These are phyloP conservation scores for Balanococcus diminutus DNA, from an alignment of 2,888 invertebrate genomes.

Conservation along the genomic window DNA sequence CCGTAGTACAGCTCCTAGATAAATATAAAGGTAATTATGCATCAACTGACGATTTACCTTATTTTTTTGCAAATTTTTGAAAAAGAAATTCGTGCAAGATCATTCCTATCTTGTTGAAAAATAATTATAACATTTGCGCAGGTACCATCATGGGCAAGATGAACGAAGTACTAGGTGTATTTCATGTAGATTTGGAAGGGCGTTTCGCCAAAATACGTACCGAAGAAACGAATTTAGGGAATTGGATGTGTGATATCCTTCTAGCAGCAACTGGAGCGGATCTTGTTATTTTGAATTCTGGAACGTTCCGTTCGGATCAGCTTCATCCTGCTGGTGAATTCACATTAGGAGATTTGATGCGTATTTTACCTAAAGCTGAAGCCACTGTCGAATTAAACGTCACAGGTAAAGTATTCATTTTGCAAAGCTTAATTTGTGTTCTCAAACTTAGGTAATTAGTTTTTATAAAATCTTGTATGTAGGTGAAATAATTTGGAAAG, in stretches of 20 bases:
- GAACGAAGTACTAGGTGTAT: conserved; percentile 81
- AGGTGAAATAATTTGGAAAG: conserved; percentile 72
- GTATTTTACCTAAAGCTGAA: conserved; percentile 85
- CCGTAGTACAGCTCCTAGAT: conserved; percentile 73
- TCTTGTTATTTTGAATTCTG: conserved; percentile 83
- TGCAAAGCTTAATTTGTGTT: too few relatives aligned
- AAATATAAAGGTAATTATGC: conserved; percentile 70
- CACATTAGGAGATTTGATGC: conserved; percentile 80
- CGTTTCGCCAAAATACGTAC: conserved; percentile 80
- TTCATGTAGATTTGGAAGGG: conserved; percentile 86
- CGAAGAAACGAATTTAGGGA: conserved; percentile 86
- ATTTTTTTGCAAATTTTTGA: background rate
- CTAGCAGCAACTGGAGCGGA: conserved; percentile 86
- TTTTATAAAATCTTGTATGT: conserved; percentile 56
- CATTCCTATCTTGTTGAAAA: background rate
- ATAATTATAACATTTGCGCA: conserved; percentile 60
- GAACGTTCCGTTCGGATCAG: conserved; percentile 78
- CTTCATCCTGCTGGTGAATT: conserved; percentile 84
- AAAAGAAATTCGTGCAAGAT: background rate
- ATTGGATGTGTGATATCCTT: conserved; percentile 82
- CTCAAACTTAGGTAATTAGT: too few relatives aligned
- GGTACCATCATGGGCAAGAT: conserved; percentile 82
- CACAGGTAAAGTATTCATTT: conserved; percentile 64
- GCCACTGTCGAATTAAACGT: conserved; percentile 78
- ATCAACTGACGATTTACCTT: background rate